These are phyloP conservation scores for Amphimallon solstitiale DNA, from an alignment of 2,888 invertebrate species.

Conservation along the genomic window DNA sequence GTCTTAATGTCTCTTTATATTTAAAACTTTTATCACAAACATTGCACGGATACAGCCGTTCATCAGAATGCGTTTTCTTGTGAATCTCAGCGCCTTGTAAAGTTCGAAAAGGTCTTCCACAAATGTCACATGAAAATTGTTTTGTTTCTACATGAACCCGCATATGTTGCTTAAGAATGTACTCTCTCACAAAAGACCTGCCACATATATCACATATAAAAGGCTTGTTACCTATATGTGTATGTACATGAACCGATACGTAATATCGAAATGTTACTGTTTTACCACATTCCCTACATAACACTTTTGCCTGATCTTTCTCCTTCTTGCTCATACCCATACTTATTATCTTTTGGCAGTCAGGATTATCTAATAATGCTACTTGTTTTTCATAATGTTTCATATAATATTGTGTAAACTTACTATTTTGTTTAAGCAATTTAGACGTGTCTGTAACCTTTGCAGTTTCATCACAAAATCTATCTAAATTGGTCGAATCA, in stretches of 20 bases:
- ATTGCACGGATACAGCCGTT: constrained; percentile 8
- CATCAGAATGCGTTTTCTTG: neutral
- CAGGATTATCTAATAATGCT: neutral
- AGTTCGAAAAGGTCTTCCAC: constrained; percentile 4
- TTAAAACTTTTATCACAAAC: constrained; percentile 23
- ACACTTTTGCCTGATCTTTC: constrained; percentile 1
- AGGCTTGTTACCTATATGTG: constrained; percentile 9
- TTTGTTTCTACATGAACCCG: constrained; percentile 3
- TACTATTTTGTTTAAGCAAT: neutral
- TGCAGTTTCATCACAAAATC: too few species aligned
- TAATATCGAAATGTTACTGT: constrained; percentile 12
- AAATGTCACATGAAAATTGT: constrained; percentile 13
- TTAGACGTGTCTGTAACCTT: neutral
- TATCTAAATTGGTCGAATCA: too few species aligned
- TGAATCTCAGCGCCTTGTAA: neutral
- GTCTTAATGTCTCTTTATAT: neutral
- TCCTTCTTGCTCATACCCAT: constrained; percentile 9
- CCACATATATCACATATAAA: constrained; percentile 16
- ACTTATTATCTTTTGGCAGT: neutral
- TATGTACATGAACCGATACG: neutral
- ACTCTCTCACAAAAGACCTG: neutral
- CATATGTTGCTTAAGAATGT: constrained; percentile 12
- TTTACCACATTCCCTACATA: constrained; percentile 4
- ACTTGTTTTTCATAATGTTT: constrained; percentile 1
- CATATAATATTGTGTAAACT: neutral